phyloP scores from a whole-genome alignment of 2,113 vertebrate genomes.

The Scytalopus superciliaris region DNA sequence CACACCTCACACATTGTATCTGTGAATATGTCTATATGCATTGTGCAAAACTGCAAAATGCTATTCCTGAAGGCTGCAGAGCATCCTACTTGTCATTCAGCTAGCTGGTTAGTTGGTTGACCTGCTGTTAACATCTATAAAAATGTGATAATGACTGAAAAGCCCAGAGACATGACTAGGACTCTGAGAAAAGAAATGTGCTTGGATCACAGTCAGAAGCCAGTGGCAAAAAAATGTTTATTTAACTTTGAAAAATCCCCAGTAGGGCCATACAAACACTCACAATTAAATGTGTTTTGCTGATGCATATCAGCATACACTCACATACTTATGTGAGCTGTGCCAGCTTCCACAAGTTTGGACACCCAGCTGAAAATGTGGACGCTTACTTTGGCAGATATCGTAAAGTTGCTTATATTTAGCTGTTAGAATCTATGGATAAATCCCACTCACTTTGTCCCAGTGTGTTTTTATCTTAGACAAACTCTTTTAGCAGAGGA shows the following conservation, averaged over 20 bases:
- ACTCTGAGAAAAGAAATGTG: neutral
- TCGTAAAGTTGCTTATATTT: neutral
- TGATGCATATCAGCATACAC: neutral
- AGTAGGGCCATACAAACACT: neutral
- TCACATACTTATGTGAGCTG: neutral
- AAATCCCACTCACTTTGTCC: neutral
- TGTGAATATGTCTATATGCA: neutral
- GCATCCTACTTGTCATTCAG: neutral
- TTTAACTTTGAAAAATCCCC: neutral
- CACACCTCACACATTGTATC: neutral
- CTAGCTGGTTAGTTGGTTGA: neutral
- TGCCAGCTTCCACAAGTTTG: neutral
- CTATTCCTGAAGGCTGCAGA: neutral
- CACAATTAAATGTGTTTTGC: neutral
- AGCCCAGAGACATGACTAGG: neutral
- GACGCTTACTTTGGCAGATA: neutral
- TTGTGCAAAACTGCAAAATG: neutral
- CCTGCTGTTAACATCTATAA: slow-evolving; percentile 19
- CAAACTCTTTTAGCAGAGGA: neutral
- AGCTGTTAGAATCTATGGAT: neutral
- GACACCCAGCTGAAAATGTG: neutral
- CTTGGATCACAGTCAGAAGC: neutral
- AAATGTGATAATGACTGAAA: slow-evolving; percentile 33
- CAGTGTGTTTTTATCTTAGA: neutral
- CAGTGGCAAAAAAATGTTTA: neutral